Evolutionary conservation across 2,797 vertebrate genomes (phyloP), one percentile per base, ranked within the genome.

Genomic region (Hippocampus kuda): DNA sequence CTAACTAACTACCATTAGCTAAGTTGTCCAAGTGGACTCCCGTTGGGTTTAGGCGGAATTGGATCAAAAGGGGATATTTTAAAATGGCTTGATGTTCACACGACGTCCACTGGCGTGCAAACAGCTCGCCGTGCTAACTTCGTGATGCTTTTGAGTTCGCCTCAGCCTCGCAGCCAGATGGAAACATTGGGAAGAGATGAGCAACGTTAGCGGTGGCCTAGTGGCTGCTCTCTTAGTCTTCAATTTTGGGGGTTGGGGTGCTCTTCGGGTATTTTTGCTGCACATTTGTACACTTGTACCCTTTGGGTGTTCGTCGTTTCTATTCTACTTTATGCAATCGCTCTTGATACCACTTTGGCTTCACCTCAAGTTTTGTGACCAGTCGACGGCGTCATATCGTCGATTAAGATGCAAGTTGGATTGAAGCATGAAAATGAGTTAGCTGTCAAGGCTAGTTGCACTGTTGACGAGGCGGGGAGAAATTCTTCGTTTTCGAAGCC

Each of bases 201-300:
- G 80, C 78, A 83, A 80, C 70, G 81, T 87, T 89, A 87, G 85
- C 85, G 85, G 66, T 85, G 89, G 88, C 89, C 89, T 89, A 88
- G 85, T 85, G 81, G 85, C 86, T 86, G 80, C 83, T 82, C 72
- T 74, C 79, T 62, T 79, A 82, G 82, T 81, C 80, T 84, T 83
- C 81, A 83, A 85, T 80, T 79, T 81, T 84, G 87, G 80, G 72
- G 81, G 86, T 75, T 74, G 69, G 75, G 77, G 79, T 71, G 72
- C 61, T 70, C 77, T 77, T 74, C 78, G 46, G 64, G 57, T 53
- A 68, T 38, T 72, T 68, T 79, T 62, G 60, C 70, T 71, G 38
- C 68, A 75, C 70, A 61, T 75, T 78, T 41, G 70, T 68, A 57
- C 26, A 7, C 60, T 77, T 69, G 26, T 41, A 66, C 72, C 75